Conservation (phyloP, 2,113 vertebrate species). For the Egretta garzetta region DNA sequence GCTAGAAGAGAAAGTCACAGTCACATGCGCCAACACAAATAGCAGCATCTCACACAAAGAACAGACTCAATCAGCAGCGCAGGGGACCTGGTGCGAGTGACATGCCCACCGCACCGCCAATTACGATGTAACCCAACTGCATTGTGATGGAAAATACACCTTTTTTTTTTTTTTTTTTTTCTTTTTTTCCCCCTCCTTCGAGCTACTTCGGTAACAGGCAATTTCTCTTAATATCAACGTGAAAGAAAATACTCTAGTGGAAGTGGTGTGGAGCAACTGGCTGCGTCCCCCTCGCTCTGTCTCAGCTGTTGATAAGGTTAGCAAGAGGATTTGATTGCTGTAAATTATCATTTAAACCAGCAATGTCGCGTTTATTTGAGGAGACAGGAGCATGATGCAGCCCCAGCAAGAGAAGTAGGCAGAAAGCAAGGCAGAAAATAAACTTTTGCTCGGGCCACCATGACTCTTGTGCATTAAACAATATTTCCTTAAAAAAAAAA, state of each 20-base stretch:
- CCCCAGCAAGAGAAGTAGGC: neutral
- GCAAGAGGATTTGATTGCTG: neutral
- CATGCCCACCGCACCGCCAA: neutral
- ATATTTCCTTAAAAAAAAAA: neutral
- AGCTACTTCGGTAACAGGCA: slow-evolving; percentile 23
- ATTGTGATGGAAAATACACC: slow-evolving; percentile 19
- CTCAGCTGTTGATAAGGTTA: neutral
- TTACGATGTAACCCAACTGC: neutral
- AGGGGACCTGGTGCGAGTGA: slow-evolving; percentile 10
- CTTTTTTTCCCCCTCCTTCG: neutral
- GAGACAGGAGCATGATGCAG: neutral
- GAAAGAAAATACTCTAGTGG: slow-evolving; percentile 5
- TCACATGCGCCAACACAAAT: neutral
- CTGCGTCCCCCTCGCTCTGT: neutral
- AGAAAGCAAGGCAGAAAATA: neutral
- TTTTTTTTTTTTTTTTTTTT: too few relatives aligned
- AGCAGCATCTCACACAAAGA: slow-evolving; percentile 17
- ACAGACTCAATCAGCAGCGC: neutral
- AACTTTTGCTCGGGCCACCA: neutral
- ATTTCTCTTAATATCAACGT: slow-evolving; percentile 16
- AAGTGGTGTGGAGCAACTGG: neutral
- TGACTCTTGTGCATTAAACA: neutral
- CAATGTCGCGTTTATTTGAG: neutral
- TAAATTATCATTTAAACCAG: neutral
- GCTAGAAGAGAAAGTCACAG: neutral